Evolutionary conservation across 1,140 invertebrate genomes (phyloP), one percentile per base, ranked within the genome.

Genomic region (Penaeus indicus): DNA sequence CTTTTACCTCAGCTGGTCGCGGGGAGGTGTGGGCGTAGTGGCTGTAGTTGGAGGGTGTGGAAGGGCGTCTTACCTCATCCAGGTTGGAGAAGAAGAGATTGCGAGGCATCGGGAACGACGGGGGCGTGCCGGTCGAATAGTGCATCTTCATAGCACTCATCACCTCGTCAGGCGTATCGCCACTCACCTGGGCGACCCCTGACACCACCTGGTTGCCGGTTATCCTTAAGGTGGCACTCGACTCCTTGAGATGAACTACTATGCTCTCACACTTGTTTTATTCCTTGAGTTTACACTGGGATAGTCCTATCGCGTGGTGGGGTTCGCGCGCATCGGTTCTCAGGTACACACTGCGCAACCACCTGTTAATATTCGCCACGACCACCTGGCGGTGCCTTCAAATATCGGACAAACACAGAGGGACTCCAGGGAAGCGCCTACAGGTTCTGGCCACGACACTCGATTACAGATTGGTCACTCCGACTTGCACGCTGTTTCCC

Each of bases 101-200:
- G 27, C 86, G 80, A 72, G 86, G 86, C 42, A 88, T 62, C 61
- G 86, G 86, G 32, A 88, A 88, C 19, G 86, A 88, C n/a, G 86
- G 86, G 72, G 86, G 81, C 69, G 86, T 83, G 67, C 81, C 86
- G 22, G 86, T 88, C 13, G 86, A 88, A 54, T 88, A 88, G 62
- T 88, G 86, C 86, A 88, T 88, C 62, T 88, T 88, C 81, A 88
- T 84, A 84, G 81, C 86, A 88, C 86, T 88, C 86, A 88, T 88
- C 27, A 83, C 86, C 61, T 72, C 75, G 21, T 54, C 27, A 38
- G 72, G 72, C 32, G n/a, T 75, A 75, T 75, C 72, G 18, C 72
- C 42, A 75, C 72, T 75, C 72, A 27, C 72, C 42, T 38, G 27
- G 27, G 19, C 22, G 27, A 27, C 42, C 72, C 42, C 72, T 75